A percentile compares a stretch with the other conserved stretches of the same genome.
Evolutionary conservation across 2,113 vertebrate species (phyloP).

Genomic region (Pseudopipra pipra): DNA sequence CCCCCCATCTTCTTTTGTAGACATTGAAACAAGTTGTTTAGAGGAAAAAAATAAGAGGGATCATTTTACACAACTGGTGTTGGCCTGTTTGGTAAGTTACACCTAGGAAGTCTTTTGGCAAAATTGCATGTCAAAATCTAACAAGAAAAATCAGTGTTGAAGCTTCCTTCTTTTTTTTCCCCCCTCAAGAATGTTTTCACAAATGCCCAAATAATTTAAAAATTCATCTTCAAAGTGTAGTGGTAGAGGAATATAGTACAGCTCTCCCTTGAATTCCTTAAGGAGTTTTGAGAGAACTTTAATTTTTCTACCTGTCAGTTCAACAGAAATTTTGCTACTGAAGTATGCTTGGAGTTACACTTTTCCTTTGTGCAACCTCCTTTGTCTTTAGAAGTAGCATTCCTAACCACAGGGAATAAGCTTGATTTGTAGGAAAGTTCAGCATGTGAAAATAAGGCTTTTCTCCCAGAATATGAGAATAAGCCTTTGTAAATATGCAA

Average conservation of each 20-base stretch:
- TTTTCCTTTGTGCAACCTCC: neutral
- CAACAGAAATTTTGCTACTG: neutral
- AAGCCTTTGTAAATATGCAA: neutral
- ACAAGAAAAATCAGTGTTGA: neutral
- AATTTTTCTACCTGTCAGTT: neutral
- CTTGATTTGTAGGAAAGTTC: neutral
- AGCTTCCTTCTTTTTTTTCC: neutral
- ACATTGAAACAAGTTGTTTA: constrained; percentile 94
- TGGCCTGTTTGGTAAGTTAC: constrained; percentile 93
- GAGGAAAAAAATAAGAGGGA: constrained; percentile 98
- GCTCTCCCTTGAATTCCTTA: neutral
- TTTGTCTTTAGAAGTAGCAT: neutral
- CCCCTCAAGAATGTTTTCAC: neutral
- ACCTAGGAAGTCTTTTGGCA: neutral
- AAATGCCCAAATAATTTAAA: neutral
- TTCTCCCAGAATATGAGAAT: neutral
- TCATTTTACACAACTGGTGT: constrained; percentile 93
- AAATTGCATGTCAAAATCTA: neutral
- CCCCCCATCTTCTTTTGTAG: constrained; percentile 63
- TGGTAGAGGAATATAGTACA: neutral
- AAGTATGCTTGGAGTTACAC: neutral
- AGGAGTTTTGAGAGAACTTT: neutral
- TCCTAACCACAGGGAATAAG: neutral
- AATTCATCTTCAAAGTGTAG: neutral
- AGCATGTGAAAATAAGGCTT: neutral